Evolutionary conservation across 2,797 vertebrate species (phyloP).

Genomic region (Hozukius guyotensis): DNA sequence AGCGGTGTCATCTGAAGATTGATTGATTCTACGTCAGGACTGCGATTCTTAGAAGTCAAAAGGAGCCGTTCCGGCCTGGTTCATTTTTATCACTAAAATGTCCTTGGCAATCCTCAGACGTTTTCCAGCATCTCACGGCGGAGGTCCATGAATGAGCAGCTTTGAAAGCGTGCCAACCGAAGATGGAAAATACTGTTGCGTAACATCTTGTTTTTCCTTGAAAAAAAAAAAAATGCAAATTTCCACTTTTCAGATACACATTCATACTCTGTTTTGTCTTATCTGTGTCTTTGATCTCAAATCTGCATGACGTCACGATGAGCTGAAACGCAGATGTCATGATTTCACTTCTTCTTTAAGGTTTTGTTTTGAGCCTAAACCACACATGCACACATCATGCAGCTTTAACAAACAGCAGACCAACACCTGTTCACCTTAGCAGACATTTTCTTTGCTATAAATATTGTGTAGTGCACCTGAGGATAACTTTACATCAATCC

Average conservation of each 20-base stretch:
- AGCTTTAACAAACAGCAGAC: slow-evolving; percentile 9
- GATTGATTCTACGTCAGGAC: slow-evolving; percentile 19
- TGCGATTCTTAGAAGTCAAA: slow-evolving; percentile 26
- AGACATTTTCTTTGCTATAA: neutral
- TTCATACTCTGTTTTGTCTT: neutral
- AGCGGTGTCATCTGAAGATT: slow-evolving; percentile 12
- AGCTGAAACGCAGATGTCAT: slow-evolving; percentile 21
- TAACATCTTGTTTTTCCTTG: slow-evolving; percentile 38
- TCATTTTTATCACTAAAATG: slow-evolving; percentile 67
- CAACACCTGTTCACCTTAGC: slow-evolving; percentile 18
- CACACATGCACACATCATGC: slow-evolving; percentile 19
- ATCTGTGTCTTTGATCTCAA: neutral
- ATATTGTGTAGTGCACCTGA: neutral
- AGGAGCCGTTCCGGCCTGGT: slow-evolving; percentile 36
- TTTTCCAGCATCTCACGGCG: slow-evolving; percentile 63
- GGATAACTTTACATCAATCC: slow-evolving; percentile 3
- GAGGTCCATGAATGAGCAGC: slow-evolving; percentile 42
- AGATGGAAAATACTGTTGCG: slow-evolving; percentile 59
- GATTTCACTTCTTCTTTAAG: neutral
- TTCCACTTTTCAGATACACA: slow-evolving; percentile 8
- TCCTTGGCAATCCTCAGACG: slow-evolving; percentile 62
- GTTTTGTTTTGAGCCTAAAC: slow-evolving; percentile 19
- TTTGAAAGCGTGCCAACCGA: slow-evolving; percentile 50
- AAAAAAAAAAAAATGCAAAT: slow-evolving; percentile 3
- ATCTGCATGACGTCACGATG: neutral